Evolutionary conservation across 2,113 vertebrate species (phyloP).

Genomic region (Patagioenas fasciata): DNA sequence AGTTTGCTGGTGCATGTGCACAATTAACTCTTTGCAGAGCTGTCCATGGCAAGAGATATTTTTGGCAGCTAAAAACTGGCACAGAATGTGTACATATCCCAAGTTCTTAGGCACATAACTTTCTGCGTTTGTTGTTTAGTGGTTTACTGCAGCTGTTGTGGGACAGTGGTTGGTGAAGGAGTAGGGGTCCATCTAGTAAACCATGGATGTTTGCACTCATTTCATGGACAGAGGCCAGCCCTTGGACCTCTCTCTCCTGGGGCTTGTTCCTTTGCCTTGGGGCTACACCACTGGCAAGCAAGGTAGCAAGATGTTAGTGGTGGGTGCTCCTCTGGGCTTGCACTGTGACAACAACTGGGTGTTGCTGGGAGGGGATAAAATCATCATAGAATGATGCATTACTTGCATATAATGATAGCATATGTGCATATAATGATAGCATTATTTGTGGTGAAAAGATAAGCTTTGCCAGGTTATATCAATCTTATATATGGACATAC

Average conservation of each 20-base stretch:
- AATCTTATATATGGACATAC: neutral
- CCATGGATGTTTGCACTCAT: neutral
- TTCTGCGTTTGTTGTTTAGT: fast-evolving
- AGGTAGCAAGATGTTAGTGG: neutral
- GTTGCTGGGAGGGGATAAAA: fast-evolving
- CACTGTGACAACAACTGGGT: fast-evolving
- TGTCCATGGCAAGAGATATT: fast-evolving
- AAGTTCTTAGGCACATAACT: fast-evolving
- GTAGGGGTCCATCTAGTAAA: neutral
- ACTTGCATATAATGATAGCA: no score
- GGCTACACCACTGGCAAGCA: neutral
- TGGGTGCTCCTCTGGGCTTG: neutral
- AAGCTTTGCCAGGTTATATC: neutral
- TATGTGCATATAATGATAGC: no score
- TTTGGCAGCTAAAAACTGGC: neutral
- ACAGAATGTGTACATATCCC: fast-evolving
- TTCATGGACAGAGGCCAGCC: neutral
- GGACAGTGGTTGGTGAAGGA: neutral
- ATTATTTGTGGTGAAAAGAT: neutral
- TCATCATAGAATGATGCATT: no score
- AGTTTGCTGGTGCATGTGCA: neutral
- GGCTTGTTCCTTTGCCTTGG: neutral
- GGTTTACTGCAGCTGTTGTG: neutral
- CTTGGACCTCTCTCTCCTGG: neutral
- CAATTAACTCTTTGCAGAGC: neutral